These are phyloP conservation scores for Hydroisotoma schaefferi DNA, from an alignment of 2,888 invertebrate species.

Conservation along the genomic window DNA sequence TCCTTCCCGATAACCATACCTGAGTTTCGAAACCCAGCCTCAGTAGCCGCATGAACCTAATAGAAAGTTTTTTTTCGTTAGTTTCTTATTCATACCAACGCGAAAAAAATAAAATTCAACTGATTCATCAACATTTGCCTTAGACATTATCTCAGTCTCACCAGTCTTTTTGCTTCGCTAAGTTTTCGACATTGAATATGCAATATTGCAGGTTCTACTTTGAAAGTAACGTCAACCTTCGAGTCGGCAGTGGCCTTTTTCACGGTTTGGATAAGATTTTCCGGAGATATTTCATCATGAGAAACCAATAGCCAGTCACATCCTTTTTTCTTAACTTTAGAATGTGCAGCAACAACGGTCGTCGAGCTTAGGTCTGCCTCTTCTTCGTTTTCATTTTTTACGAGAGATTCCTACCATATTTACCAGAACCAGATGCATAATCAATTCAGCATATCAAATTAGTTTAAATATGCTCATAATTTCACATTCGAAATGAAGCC, in stretches of 20 bases:
- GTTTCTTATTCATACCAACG: not conserved
- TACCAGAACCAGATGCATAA: too few relatives aligned
- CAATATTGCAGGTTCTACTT: conserved; percentile 45
- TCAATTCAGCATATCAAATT: too few relatives aligned
- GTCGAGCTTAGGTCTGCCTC: not conserved
- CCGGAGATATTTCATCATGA: conserved; percentile 36
- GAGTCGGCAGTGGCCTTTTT: not conserved
- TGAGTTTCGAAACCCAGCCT: conserved; percentile 46
- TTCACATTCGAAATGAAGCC: too few relatives aligned
- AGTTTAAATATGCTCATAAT: too few relatives aligned
- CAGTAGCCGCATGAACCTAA: conserved; percentile 38
- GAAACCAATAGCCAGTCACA: conserved; percentile 46
- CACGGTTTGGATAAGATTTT: conserved; percentile 30
- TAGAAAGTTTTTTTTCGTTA: too few relatives aligned
- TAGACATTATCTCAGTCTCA: conserved; percentile 8
- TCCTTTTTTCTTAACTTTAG: conserved; percentile 32
- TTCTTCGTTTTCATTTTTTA: too few relatives aligned
- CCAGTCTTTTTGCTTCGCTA: conserved; percentile 40
- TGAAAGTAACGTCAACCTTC: conserved; percentile 30
- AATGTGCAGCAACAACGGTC: not conserved
- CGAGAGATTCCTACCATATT: too few relatives aligned
- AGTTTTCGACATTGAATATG: conserved; percentile 44
- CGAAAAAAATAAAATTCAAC: not conserved
- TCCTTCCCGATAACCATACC: conserved; percentile 47
- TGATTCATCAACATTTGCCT: not conserved